Evolutionary conservation across 2,888 invertebrate species (phyloP), one percentile per base, ranked within the genome.

Genomic region (Brachypalpus laphriformis): DNA sequence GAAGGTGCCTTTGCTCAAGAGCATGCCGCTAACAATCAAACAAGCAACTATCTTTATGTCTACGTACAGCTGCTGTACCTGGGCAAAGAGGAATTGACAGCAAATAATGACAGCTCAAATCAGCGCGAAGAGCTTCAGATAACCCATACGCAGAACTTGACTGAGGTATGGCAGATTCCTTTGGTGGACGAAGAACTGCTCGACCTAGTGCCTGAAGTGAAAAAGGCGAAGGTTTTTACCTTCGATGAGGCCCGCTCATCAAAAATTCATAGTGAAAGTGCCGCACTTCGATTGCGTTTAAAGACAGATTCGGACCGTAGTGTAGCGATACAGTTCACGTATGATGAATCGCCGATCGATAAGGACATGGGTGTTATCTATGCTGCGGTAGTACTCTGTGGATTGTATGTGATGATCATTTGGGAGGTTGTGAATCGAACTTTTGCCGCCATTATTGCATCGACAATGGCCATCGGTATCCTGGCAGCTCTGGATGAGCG

Each of bases 321-420:
- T 11, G 66, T 92, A 25, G 91, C 95, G 0, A 83, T 95, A 1
- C 93, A 93, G 1, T 89, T 95, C 59, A 91, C 93, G 78, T 95
- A 95, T 88, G 94, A 95, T 88, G 89, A 94, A 25, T 92, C 94
- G 28, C 95, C 96, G 0, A 93, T 96, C 25, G 93, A 95, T 54
- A 92, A 93, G 14, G 92, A 94, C 31, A 93, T 93, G 80, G 97
- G 97, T 0, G 94, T 96, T 11, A 91, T 95, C 11, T 96, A 95
- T 88, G 96, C 96, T 0, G 93, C 95, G 0, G 87, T 95, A 0
- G 93, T 98, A 1, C 92, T 98, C 0, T 81, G 95, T 0, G 94
- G 94, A 0, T 92, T 98, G n/a, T 98, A 98, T 88, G 88, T 96
- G 8, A 93, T 98, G 45, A 97, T 98, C 61, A 95, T 97, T 85